Percentiles rank a stretch among this genome's conserved stretches.
These are phyloP conservation scores for Melinaea menophilus DNA, from an alignment of 2,888 invertebrate species.

Conservation along the genomic window DNA sequence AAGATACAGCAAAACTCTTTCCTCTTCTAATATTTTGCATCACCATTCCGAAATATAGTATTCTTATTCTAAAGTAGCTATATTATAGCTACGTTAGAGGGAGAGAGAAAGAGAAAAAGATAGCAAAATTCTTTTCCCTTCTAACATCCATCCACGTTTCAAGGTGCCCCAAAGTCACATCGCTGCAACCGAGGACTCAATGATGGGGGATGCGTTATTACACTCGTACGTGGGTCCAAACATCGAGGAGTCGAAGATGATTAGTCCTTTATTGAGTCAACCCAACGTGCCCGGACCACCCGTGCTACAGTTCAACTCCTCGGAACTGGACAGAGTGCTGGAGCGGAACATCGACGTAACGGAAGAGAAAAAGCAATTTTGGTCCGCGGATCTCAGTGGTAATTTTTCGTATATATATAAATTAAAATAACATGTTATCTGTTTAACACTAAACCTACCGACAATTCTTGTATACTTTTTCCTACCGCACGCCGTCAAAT, in stretches of 20 bases:
- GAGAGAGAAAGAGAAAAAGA: no score
- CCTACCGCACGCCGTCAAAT: no score
- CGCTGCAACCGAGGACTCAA: conserved; percentile 17
- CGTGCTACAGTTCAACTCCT: conserved; percentile 49
- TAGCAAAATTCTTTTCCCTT: no score
- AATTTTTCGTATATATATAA: conserved; percentile 4
- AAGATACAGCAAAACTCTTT: no score
- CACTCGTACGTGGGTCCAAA: conserved; percentile 26
- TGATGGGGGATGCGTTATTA: conserved; percentile 41
- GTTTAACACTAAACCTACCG: not conserved
- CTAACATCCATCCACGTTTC: not conserved
- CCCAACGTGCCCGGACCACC: conserved; percentile 42
- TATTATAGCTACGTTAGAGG: no score
- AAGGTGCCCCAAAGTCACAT: conserved; percentile 20
- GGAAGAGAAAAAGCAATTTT: conserved; percentile 38
- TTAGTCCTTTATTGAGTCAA: conserved; percentile 38
- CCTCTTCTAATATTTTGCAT: no score
- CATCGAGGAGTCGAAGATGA: conserved; percentile 1
- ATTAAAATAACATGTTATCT: not conserved
- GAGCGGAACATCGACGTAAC: conserved; percentile 37
- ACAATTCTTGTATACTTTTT: not conserved
- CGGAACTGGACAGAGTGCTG: conserved; percentile 50
- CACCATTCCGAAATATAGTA: no score
- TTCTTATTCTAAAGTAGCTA: no score
- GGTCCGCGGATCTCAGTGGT: conserved; percentile 38